phyloP scores from a whole-genome alignment of 2,113 vertebrate species.

The Nansenia antarctica region DNA sequence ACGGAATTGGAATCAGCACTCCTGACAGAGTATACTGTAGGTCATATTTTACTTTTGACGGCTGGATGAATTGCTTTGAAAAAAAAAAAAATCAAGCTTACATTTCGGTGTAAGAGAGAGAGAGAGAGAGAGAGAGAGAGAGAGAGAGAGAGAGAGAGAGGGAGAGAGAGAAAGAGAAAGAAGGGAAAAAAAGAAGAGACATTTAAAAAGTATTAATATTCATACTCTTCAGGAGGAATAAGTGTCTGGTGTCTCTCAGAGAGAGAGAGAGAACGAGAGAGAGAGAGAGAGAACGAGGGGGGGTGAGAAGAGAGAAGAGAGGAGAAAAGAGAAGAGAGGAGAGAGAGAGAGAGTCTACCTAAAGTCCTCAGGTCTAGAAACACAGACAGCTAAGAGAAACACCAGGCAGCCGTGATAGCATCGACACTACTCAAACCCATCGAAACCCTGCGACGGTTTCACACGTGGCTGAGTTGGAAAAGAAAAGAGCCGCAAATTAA shows the following conservation, averaged over 20 bases:
- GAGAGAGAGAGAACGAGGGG: background rate
- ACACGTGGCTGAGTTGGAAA: background rate
- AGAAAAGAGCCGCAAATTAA: background rate
- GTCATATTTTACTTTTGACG: background rate
- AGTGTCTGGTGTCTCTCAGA: too few relatives aligned
- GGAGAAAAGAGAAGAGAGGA: too few relatives aligned
- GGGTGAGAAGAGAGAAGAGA: too few relatives aligned
- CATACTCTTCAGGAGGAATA: too few relatives aligned
- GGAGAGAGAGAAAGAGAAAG: background rate
- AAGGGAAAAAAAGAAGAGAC: background rate
- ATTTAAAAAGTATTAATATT: too few relatives aligned
- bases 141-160: background rate
- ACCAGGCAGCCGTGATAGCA: too few relatives aligned
- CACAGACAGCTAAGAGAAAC: too few relatives aligned
- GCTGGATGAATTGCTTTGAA: background rate
- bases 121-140: slow-evolving; percentile 7
- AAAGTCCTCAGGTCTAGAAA: too few relatives aligned
- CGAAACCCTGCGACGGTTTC: background rate
- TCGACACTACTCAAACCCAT: too few relatives aligned
- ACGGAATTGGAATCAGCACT: background rate
- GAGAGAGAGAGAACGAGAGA: background rate
- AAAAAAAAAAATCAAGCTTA: background rate
- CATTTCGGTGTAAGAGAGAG: background rate
- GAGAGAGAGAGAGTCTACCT: too few relatives aligned
- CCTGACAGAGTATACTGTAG: background rate